Percentiles rank a stretch among this genome's conserved stretches.
phyloP scores from a whole-genome alignment of 64 coral and sea anemone genomes.

The Montipora cactus region DNA sequence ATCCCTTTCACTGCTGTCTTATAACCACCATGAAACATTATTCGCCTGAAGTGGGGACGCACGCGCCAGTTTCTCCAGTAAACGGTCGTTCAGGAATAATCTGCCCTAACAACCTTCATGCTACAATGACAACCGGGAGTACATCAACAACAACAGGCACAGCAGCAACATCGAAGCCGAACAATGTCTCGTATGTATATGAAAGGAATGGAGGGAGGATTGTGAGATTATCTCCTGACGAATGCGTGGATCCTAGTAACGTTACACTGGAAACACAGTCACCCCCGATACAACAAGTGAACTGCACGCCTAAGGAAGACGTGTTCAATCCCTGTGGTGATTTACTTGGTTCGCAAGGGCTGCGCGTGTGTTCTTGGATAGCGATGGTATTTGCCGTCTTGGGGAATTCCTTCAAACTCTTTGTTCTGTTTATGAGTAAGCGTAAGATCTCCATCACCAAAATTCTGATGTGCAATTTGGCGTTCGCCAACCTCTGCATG shows the following conservation, averaged over 20 bases:
- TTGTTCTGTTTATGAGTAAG: slow-evolving; percentile 67
- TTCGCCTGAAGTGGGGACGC: neutral
- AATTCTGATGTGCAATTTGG: slow-evolving; percentile 86
- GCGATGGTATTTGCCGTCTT: slow-evolving; percentile 71
- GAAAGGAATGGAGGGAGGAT: neutral
- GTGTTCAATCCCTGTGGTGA: slow-evolving; percentile 88
- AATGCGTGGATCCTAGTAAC: neutral
- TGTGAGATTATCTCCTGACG: neutral
- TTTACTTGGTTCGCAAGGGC: slow-evolving; percentile 50
- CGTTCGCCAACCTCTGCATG: slow-evolving; percentile 92
- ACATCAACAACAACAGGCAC: neutral
- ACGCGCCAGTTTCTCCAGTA: neutral
- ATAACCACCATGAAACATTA: slow-evolving; percentile 13
- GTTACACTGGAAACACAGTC: neutral
- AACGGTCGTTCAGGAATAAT: slow-evolving; percentile 1
- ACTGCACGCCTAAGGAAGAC: slow-evolving; percentile 21
- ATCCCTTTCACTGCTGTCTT: slow-evolving; percentile 88
- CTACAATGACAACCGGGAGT: neutral
- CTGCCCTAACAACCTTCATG: neutral
- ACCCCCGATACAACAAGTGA: neutral
- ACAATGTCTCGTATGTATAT: neutral
- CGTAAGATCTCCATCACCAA: slow-evolving; percentile 50
- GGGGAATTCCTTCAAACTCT: slow-evolving; percentile 65
- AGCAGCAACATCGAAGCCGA: neutral
- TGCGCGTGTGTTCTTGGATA: slow-evolving; percentile 81